Conservation (phyloP, 1,140 invertebrate genomes). For the Papilio polyxenes region DNA sequence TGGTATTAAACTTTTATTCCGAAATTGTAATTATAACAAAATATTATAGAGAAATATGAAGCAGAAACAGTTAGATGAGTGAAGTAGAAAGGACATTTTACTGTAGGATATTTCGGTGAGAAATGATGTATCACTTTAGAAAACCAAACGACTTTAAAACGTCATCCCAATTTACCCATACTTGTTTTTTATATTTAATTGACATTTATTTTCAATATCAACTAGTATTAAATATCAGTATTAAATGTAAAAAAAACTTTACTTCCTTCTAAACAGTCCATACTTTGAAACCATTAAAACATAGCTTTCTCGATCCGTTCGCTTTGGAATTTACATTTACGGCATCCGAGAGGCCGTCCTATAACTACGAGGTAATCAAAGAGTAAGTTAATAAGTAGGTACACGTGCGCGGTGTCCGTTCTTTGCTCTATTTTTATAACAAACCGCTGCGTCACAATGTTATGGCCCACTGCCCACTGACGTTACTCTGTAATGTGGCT, state of each 20-base stretch:
- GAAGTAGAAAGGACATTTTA: no score
- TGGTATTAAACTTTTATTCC: no score
- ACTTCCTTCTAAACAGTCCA: not conserved
- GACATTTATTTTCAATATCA: no score
- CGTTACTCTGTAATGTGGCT: not conserved
- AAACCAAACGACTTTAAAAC: no score
- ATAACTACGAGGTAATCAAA: constrained; percentile 31
- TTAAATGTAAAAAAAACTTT: not conserved
- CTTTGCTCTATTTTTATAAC: constrained; percentile 27
- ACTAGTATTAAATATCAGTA: no score
- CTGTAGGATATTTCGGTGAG: no score
- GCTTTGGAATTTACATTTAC: constrained; percentile 18
- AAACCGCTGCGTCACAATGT: constrained; percentile 29
- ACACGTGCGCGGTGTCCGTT: constrained; percentile 27
- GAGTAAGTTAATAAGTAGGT: constrained; percentile 23
- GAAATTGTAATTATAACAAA: no score
- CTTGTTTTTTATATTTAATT: no score
- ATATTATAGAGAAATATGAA: no score
- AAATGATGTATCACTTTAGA: no score
- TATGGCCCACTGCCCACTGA: not conserved
- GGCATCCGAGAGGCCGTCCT: constrained; percentile 2
- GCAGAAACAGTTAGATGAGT: no score
- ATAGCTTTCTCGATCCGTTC: constrained; percentile 3
- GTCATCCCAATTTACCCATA: no score
- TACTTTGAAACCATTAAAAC: not conserved